These are phyloP conservation scores for Hystrix brachyura DNA, from an alignment of 2,113 vertebrate genomes.

Conservation along the genomic window DNA sequence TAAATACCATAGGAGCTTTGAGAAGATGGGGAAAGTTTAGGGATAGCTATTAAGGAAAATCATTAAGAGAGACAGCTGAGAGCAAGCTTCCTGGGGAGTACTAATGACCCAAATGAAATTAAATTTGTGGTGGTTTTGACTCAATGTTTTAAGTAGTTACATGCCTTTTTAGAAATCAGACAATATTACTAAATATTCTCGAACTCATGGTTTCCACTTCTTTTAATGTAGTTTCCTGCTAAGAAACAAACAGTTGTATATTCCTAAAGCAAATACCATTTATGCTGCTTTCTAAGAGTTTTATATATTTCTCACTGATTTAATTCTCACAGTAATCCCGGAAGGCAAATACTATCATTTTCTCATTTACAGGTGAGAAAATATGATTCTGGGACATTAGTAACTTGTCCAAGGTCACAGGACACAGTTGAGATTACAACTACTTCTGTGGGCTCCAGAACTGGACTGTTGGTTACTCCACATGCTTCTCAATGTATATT, in stretches of 20 bases:
- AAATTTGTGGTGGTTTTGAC: slow-evolving; percentile 43
- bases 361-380: neutral
- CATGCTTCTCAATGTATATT: neutral
- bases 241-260: neutral
- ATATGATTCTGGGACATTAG: neutral
- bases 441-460: neutral
- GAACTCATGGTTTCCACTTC: neutral
- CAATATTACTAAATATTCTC: slow-evolving; percentile 3
- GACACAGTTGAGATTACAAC: neutral
- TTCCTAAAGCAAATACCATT: neutral
- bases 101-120: slow-evolving; percentile 46
- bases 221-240: neutral
- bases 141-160: slow-evolving; percentile 49
- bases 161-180: slow-evolving; percentile 2
- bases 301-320: neutral
- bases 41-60: slow-evolving; percentile 1
- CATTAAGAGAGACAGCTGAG: neutral
- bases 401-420: neutral
- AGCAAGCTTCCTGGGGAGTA: neutral
- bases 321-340: neutral
- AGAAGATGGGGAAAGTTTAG: neutral
- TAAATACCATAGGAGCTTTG: neutral
- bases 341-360: neutral
- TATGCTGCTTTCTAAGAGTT: neutral
- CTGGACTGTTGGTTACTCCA: neutral